Conservation (phyloP, 2,888 invertebrate species). For the Ophion obscuratus region DNA sequence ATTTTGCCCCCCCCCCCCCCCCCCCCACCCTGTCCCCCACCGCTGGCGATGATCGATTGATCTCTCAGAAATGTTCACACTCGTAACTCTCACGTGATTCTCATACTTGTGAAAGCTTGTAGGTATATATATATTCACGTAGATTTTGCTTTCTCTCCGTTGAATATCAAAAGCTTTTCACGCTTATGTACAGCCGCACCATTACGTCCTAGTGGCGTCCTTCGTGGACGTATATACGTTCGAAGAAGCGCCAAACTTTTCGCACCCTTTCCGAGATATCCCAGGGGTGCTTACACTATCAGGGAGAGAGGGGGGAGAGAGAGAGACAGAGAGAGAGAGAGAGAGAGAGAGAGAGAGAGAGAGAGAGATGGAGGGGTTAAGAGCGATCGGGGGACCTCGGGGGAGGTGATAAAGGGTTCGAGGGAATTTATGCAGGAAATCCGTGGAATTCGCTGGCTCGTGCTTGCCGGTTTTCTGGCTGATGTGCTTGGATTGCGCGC, state of each 20-base stretch:
- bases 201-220: constrained; percentile 33
- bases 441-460: constrained; percentile 70
- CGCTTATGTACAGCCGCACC: constrained; percentile 18
- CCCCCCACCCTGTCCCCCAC: neutral
- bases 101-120: constrained; percentile 14
- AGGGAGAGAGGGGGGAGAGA: neutral
- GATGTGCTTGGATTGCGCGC: constrained; percentile 63
- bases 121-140: neutral
- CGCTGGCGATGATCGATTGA: constrained; percentile 1
- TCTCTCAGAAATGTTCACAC: constrained; percentile 24
- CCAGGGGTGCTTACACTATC: constrained; percentile 1
- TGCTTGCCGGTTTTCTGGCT: constrained; percentile 45
- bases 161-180: constrained; percentile 32
- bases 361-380: neutral
- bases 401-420: constrained; percentile 49
- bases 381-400: constrained; percentile 30
- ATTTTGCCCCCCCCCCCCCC: neutral
- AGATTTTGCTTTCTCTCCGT: constrained; percentile 27
- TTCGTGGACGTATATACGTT: constrained; percentile 29
- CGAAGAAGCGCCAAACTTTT: constrained; percentile 51
- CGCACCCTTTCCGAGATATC: constrained; percentile 51
- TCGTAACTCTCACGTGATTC: constrained; percentile 2
- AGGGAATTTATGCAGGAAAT: constrained; percentile 73
- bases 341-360: constrained; percentile 17
- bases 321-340: no score